Conservation (phyloP, 2,113 vertebrate genomes). For the Anhinga rufa region DNA sequence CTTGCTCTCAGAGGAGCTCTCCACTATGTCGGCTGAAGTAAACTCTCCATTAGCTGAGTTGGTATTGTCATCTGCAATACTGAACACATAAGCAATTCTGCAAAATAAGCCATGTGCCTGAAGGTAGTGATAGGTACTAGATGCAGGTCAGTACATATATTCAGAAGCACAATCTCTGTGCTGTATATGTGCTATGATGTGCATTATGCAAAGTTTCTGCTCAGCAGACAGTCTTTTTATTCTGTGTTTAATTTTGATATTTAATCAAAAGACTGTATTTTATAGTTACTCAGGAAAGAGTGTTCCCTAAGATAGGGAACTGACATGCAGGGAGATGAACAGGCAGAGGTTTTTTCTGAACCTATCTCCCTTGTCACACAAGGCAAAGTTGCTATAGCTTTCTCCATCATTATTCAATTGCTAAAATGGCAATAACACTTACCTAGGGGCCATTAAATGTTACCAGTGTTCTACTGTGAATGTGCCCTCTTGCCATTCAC, state of each 20-base stretch:
- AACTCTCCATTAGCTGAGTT: neutral
- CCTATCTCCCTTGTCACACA: neutral
- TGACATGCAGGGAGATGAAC: neutral
- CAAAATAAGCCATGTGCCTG: neutral
- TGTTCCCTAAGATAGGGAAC: neutral
- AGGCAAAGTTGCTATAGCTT: neutral
- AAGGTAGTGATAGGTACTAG: neutral
- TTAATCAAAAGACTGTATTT: neutral
- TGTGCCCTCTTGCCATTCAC: neutral
- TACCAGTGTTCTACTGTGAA: neutral
- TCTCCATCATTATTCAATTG: neutral
- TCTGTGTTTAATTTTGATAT: neutral
- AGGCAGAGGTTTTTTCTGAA: neutral
- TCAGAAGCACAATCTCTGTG: neutral
- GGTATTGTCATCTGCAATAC: neutral
- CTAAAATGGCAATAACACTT: neutral
- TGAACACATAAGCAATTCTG: neutral
- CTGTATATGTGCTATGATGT: neutral
- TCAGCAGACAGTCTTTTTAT: neutral
- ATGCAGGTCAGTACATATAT: neutral
- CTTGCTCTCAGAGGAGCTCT: neutral
- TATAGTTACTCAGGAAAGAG: neutral
- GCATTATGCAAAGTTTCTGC: neutral
- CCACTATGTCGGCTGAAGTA: neutral
- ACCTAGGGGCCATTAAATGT: neutral